Percentiles rank a stretch among this genome's conserved stretches.
phyloP scores from a whole-genome alignment of 2,888 invertebrate genomes.

The Galerucella nymphaeae region DNA sequence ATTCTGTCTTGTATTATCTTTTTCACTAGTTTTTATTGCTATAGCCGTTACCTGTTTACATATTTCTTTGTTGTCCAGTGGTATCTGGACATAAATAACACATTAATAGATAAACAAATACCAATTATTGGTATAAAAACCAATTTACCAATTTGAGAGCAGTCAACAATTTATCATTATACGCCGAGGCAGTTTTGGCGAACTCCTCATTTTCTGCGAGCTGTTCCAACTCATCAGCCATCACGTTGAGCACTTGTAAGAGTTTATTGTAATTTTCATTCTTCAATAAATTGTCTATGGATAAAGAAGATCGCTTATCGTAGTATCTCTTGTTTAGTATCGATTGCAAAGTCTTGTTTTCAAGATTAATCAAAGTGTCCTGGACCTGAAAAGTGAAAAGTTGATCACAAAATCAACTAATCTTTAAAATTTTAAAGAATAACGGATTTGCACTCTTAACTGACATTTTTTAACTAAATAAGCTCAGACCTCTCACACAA shows the following conservation, averaged over 20 bases:
- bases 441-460: no score
- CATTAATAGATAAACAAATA: no score
- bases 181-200: neutral
- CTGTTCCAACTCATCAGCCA: constrained; percentile 29
- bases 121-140: neutral
- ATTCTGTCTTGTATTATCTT: constrained; percentile 33
- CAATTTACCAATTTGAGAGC: constrained; percentile 1
- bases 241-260: constrained; percentile 30
- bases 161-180: constrained; percentile 9
- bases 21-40: constrained; percentile 33
- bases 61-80: constrained; percentile 23
- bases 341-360: constrained; percentile 10
- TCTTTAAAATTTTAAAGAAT: no score
- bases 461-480: no score
- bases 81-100: constrained; percentile 20
- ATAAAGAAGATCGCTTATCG: constrained; percentile 14
- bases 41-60: constrained; percentile 34
- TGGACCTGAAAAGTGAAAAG: constrained; percentile 3
- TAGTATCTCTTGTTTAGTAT: constrained; percentile 30
- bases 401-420: no score
- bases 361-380: neutral
- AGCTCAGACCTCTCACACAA: no score
- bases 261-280: constrained; percentile 24
- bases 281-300: constrained; percentile 27
- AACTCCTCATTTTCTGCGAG: constrained; percentile 2